Conservation (phyloP, 2,113 vertebrate genomes). For the Prochilodus magdalenae region DNA sequence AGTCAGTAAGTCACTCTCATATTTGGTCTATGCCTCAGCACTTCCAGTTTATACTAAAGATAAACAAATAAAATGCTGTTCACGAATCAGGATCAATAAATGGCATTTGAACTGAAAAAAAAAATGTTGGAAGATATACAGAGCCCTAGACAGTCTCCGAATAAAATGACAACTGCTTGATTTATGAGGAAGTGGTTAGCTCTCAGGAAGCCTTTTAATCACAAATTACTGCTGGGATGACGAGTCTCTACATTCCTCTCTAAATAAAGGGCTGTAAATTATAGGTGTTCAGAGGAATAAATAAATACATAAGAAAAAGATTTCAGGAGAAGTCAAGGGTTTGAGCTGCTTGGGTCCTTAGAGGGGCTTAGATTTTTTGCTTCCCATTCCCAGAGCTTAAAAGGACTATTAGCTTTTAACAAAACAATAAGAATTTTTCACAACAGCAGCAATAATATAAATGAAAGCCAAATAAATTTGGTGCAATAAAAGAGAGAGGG, state of each 20-base stretch:
- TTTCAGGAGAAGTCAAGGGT: no score
- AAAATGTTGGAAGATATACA: no score
- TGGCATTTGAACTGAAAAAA: no score
- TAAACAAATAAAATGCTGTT: no score
- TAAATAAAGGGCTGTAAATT: background rate
- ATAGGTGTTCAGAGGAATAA: background rate
- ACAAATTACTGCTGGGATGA: constrained; percentile 9
- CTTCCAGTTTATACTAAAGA: no score
- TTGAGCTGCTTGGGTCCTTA: no score
- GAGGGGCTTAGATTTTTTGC: no score
- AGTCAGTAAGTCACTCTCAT: no score
- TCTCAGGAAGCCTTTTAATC: constrained; percentile 26
- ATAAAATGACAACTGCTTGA: constrained; percentile 32
- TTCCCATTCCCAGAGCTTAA: background rate
- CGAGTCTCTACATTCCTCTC: background rate
- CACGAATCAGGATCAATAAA: no score
- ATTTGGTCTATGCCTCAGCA: no score
- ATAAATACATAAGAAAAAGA: background rate
- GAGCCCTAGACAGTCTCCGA: background rate
- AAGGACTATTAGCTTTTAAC: background rate
- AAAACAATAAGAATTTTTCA: background rate
- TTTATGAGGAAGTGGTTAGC: constrained; percentile 26
- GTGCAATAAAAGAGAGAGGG: background rate
- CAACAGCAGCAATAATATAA: background rate
- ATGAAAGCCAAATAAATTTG: constrained; percentile 13